These are phyloP conservation scores for Gobio occitaniae DNA, from an alignment of 2,797 vertebrate species.

Conservation along the genomic window DNA sequence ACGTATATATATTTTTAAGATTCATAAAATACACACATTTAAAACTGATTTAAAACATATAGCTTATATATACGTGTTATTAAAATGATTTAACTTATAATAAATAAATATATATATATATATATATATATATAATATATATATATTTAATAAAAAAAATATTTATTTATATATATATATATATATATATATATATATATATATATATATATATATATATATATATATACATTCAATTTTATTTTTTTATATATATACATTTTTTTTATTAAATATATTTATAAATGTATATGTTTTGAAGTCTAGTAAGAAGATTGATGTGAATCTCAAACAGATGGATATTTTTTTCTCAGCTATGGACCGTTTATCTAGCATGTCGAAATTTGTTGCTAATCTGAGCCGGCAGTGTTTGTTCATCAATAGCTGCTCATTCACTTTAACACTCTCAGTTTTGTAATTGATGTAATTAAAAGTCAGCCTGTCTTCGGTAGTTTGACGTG, in stretches of 20 bases:
- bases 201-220: too few species aligned
- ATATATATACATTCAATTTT: too few species aligned
- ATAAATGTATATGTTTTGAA: too few species aligned
- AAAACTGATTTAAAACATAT: too few species aligned
- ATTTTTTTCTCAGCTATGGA: neutral
- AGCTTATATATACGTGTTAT: too few species aligned
- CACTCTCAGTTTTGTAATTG: slow-evolving; percentile 49
- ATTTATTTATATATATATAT: too few species aligned
- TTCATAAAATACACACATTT: too few species aligned
- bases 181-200: too few species aligned
- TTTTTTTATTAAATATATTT: too few species aligned
- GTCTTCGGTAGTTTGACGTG: slow-evolving; percentile 32
- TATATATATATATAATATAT: neutral
- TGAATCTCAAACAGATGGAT: neutral
- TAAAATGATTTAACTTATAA: neutral
- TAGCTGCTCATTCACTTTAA: slow-evolving; percentile 49
- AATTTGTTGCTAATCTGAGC: slow-evolving; percentile 32
- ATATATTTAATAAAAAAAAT: neutral
- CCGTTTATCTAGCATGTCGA: slow-evolving; percentile 27
- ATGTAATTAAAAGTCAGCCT: slow-evolving; percentile 51
- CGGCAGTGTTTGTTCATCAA: slow-evolving; percentile 38
- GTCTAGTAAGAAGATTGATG: neutral
- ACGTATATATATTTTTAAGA: too few species aligned
- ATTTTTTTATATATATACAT: too few species aligned
- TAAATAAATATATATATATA: neutral